Base-by-base conservation (phyloP, 2,888 invertebrate species). In the Hirudinaria manillensis region DNA sequence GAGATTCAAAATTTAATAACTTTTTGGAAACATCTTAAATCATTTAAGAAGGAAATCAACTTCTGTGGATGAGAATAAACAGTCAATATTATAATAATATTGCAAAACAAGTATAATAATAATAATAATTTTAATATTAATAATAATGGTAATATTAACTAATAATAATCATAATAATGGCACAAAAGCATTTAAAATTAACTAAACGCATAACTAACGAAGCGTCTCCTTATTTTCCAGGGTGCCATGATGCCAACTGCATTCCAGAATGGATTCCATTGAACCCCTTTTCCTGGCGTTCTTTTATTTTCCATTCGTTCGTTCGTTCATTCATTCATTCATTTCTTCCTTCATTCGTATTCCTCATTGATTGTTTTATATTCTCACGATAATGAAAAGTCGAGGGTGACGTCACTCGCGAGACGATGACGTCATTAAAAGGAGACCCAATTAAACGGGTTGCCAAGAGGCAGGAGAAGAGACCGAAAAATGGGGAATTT, bases 221-320 rank as follows among this genome's bases (percentile, higher is more conserved):
- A 19, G n/a, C 24, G n/a, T 27, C 7, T 2, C n/a, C 7, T 24
- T 56, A 34, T 73, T 24, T 24, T 61, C n/a, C 73, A 73, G 73
- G 73, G 73, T 21, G 55, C 73, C 56, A 56, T 73, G 32, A 34
- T 73, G 45, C 55, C 51, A 55, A 72, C 73, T 29, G 65, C 65
- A 32, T 73, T 73, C 65, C 73, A 61, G 32, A 73, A 56, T 65
- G 65, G 56, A 27, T 73, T 73, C 55, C 73, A 73, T 65, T 73
- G 73, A 73, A 61, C 45, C 32, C 45, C 27, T 32, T 27, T 19
- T 61, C 29, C 61, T 7, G 24, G 6, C 61, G 6, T 61, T 61
- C 61, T 27, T 61, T 61, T n/a, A 19, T 61, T 61, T 29, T 61
- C n/a, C 61, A 61, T 61, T 61, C 61, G 61, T 53, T 53, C 53